phyloP scores from a whole-genome alignment of 2,113 vertebrate species.

The Nettapus auritus region DNA sequence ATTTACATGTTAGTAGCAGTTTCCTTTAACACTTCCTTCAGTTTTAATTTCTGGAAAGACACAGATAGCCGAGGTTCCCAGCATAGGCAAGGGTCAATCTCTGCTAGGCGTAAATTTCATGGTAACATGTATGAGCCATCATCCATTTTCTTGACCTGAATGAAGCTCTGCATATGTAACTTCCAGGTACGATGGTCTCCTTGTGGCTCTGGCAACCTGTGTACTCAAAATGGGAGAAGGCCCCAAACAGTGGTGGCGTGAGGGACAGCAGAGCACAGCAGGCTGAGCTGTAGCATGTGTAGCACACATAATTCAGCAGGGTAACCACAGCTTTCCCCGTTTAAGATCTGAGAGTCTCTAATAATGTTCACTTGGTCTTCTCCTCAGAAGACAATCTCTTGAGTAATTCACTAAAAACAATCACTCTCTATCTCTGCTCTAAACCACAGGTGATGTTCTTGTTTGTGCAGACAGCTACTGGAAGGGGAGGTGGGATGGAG shows the following conservation, averaged over 20 bases:
- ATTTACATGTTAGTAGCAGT: neutral
- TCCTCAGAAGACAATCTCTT: neutral
- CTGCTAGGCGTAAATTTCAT: neutral
- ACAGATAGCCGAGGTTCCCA: neutral
- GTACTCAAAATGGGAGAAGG: neutral
- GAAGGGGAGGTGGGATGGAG: neutral
- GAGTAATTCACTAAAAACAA: neutral
- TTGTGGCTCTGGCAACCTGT: neutral
- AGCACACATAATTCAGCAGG: neutral
- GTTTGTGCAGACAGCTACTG: neutral
- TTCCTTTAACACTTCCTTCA: neutral
- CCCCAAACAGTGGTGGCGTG: neutral
- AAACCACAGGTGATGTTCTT: neutral
- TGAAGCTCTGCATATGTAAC: neutral
- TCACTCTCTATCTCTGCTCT: neutral
- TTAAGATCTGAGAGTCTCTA: neutral
- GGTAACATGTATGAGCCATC: neutral
- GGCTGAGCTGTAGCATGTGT: neutral
- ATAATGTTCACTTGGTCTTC: constrained; percentile 1
- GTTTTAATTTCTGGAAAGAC: neutral
- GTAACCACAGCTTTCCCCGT: neutral
- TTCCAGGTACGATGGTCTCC: neutral
- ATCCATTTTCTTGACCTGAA: neutral
- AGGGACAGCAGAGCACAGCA: neutral
- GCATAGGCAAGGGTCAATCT: neutral